Evolutionary conservation across 1,140 invertebrate genomes (phyloP).

Genomic region (Ceratina australensis): DNA sequence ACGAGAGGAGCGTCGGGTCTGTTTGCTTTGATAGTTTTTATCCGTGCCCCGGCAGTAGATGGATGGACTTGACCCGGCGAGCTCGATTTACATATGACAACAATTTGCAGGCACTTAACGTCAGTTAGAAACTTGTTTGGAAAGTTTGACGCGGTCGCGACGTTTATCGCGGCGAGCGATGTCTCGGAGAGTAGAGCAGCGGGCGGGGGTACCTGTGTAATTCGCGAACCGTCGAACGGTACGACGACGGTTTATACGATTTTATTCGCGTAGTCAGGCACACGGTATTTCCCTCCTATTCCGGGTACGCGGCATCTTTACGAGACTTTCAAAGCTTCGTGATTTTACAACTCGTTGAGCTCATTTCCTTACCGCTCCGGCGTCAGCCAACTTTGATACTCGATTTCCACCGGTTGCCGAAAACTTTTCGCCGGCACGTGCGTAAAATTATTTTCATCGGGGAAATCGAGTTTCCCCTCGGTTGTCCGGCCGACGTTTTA

Average conservation of each 20-base stretch:
- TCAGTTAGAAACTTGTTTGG: too few species aligned
- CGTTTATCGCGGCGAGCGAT: background rate
- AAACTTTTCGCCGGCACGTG: conserved; percentile 56
- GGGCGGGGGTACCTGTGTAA: conserved; percentile 17
- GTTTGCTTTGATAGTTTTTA: background rate
- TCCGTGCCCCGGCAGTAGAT: background rate
- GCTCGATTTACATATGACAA: too few species aligned
- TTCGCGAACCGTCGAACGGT: conserved; percentile 33
- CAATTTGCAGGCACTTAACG: too few species aligned
- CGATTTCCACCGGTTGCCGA: conserved; percentile 55
- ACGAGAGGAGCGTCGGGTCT: background rate
- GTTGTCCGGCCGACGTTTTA: conserved; percentile 1
- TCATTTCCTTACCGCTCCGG: conserved; percentile 63
- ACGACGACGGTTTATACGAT: conserved; percentile 12
- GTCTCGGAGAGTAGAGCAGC: background rate
- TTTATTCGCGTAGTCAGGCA: conserved; percentile 45
- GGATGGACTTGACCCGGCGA: background rate
- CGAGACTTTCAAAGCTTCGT: conserved; percentile 66
- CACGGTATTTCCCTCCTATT: conserved; percentile 17
- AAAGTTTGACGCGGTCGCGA: background rate
- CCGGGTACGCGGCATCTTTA: conserved; percentile 49
- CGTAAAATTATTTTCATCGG: conserved; percentile 57
- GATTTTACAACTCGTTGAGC: conserved; percentile 70
- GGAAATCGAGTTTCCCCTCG: conserved; percentile 17
- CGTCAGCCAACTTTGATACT: conserved; percentile 62